Conservation (phyloP, 1,140 invertebrate genomes). For the Nasonia vitripennis region DNA sequence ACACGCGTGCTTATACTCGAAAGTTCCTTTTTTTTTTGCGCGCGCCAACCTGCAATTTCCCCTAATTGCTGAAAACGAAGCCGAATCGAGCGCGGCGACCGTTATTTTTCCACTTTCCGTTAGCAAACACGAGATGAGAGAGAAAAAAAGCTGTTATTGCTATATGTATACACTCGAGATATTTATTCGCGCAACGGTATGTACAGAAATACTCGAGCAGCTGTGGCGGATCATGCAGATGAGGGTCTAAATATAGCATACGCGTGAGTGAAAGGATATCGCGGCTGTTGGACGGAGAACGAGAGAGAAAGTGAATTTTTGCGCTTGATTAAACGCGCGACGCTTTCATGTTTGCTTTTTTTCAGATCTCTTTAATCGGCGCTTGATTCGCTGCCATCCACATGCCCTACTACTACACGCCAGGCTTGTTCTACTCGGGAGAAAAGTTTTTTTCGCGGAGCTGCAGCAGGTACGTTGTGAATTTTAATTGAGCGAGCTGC, state of each 20-base stretch:
- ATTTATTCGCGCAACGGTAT: not conserved
- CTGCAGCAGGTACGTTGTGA: not conserved
- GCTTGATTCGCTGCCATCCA: too few species aligned
- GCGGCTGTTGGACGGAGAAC: not conserved
- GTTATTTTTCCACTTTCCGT: slow-evolving; percentile 1
- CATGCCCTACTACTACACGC: too few species aligned
- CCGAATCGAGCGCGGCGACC: not conserved
- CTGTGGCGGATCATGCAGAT: too few species aligned
- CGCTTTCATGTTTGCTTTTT: too few species aligned
- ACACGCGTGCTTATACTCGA: not conserved
- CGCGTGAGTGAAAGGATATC: not conserved
- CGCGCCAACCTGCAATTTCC: not conserved
- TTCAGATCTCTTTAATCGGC: too few species aligned
- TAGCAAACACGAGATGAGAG: not conserved
- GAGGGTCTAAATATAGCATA: not conserved
- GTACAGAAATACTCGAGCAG: not conserved
- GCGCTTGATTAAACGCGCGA: too few species aligned
- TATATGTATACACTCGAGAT: not conserved
- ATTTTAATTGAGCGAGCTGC: not conserved
- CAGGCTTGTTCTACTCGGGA: not conserved
- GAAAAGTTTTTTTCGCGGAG: not conserved
- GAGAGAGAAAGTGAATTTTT: not conserved
- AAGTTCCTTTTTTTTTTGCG: not conserved
- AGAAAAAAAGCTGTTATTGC: not conserved
- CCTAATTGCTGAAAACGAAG: not conserved